These are phyloP conservation scores for Agonopterix alstromeriana DNA, from an alignment of 2,888 invertebrate species.

Conservation along the genomic window DNA sequence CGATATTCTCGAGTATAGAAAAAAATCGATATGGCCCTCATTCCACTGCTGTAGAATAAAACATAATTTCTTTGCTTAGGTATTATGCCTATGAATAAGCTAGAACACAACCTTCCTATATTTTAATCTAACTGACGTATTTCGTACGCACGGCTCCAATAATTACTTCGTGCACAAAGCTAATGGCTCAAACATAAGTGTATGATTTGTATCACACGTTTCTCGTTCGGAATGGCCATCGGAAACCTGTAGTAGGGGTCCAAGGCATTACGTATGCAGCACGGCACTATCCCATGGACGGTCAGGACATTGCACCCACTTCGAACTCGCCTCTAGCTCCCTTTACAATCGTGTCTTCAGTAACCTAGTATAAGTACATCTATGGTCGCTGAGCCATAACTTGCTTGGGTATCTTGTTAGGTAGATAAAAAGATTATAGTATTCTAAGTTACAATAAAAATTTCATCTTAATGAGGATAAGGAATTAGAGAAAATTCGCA, in stretches of 20 bases:
- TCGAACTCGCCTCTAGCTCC: constrained; percentile 24
- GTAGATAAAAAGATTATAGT: neutral
- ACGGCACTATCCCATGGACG: constrained; percentile 30
- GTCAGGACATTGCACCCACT: constrained; percentile 61
- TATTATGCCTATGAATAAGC: neutral
- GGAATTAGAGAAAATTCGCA: too few species aligned
- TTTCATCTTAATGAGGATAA: too few species aligned
- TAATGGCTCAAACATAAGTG: neutral
- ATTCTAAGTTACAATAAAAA: too few species aligned
- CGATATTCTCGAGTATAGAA: too few species aligned
- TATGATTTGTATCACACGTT: neutral
- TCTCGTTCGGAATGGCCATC: constrained; percentile 6
- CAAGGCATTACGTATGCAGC: constrained; percentile 59
- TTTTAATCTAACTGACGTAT: too few species aligned
- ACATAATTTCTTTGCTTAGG: neutral
- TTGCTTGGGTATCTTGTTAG: too few species aligned
- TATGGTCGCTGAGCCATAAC: neutral
- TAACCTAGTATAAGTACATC: constrained; percentile 1
- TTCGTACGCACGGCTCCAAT: too few species aligned
- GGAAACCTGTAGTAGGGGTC: constrained; percentile 15
- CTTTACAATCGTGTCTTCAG: constrained; percentile 18
- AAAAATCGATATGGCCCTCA: too few species aligned
- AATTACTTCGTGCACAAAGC: too few species aligned
- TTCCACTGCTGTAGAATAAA: neutral
- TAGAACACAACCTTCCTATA: too few species aligned